A percentile compares a stretch with the other conserved stretches of the same genome.
Conservation (phyloP, 2,113 vertebrate genomes). For the Otus sunia region DNA sequence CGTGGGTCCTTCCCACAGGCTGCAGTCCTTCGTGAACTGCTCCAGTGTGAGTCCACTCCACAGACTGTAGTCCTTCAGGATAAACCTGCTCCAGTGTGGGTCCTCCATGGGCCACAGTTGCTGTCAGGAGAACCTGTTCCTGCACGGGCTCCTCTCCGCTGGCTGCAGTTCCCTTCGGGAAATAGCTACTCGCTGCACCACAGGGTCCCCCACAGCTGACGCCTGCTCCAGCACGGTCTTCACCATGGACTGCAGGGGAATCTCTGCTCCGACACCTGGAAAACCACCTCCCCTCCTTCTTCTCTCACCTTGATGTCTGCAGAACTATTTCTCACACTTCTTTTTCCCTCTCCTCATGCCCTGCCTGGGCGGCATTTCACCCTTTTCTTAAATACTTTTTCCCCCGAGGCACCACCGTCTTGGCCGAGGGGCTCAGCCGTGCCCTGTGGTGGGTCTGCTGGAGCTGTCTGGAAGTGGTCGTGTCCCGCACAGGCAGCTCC, state of each 20-base stretch:
- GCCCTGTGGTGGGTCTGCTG: rapidly evolving
- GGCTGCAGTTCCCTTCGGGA: not conserved
- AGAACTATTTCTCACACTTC: not conserved
- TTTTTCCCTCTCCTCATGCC: not conserved
- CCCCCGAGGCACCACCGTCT: rapidly evolving
- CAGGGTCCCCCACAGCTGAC: not conserved
- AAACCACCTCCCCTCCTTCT: not conserved
- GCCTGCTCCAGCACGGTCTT: not conserved
- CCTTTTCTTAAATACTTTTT: not conserved
- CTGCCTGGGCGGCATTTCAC: not conserved
- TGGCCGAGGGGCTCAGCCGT: rapidly evolving
- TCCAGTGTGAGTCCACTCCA: not conserved
- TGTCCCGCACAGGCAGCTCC: not conserved
- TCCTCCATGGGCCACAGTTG: not conserved
- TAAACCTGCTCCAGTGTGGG: not conserved
- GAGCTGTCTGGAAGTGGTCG: not conserved
- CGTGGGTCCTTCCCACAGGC: not conserved
- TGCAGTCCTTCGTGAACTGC: not conserved
- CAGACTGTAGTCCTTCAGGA: not conserved
- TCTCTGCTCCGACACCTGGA: not conserved
- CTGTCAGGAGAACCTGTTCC: not conserved
- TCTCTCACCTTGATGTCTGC: not conserved
- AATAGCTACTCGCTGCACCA: not conserved
- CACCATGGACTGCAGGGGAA: not conserved
- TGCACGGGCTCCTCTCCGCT: not conserved